Percentiles rank a stretch among this genome's conserved stretches.
phyloP scores from a whole-genome alignment of 2,888 invertebrate species.

The Hetaerina titia region DNA sequence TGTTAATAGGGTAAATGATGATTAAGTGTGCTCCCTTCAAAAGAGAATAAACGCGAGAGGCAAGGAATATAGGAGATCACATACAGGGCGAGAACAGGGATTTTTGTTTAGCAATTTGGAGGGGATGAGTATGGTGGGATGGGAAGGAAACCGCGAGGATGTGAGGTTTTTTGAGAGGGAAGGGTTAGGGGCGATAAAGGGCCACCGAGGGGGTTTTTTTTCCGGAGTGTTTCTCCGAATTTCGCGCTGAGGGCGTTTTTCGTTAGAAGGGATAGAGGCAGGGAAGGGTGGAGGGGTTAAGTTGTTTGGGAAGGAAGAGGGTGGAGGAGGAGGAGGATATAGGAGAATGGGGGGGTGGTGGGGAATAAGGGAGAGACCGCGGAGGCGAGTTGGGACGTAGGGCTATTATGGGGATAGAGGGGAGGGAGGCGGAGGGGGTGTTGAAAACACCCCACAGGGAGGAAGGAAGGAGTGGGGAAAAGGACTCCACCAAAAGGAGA shows the following conservation, averaged over 20 bases:
- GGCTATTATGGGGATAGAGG: too few relatives aligned
- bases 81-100: neutral
- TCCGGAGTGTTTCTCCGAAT: neutral
- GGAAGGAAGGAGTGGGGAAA: neutral
- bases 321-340: too few relatives aligned
- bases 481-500: neutral
- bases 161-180: neutral
- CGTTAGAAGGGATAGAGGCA: too few relatives aligned
- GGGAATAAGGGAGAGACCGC: too few relatives aligned
- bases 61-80: too few relatives aligned
- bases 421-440: too few relatives aligned
- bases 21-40: neutral
- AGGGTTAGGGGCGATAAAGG: neutral
- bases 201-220: neutral
- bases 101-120: neutral
- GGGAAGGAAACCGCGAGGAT: neutral
- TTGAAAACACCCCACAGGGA: neutral
- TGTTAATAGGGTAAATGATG: neutral
- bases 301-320: too few relatives aligned
- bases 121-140: neutral
- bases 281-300: too few relatives aligned
- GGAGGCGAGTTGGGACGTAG: too few relatives aligned
- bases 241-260: neutral
- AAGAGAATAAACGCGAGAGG: too few relatives aligned
- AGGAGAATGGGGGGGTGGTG: too few relatives aligned